These are phyloP conservation scores for Aegotheles bennettii DNA, from an alignment of 2,113 vertebrate species.

Conservation along the genomic window DNA sequence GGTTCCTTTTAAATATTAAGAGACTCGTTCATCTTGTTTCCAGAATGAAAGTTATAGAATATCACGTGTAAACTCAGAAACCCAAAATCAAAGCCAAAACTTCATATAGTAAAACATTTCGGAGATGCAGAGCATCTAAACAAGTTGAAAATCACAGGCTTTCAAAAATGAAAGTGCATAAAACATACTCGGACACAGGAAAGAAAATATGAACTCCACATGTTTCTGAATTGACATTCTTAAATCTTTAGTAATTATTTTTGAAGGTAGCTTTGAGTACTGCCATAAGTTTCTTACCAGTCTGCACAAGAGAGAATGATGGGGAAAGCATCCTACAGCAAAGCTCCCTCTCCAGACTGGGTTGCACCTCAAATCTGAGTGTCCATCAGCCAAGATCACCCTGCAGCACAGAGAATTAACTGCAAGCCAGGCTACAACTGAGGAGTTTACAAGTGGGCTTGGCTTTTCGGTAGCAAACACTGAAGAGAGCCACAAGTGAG, in stretches of 20 bases:
- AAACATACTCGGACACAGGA: background rate
- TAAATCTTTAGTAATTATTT: background rate
- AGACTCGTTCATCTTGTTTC: background rate
- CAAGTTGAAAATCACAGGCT: background rate
- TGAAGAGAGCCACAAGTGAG: background rate
- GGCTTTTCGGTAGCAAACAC: background rate
- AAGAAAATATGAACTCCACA: background rate
- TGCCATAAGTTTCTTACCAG: background rate
- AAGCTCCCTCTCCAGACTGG: background rate
- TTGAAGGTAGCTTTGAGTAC: background rate
- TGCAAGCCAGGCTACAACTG: background rate
- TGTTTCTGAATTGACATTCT: background rate
- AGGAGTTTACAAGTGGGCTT: background rate
- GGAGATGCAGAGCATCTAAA: background rate
- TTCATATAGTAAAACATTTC: background rate
- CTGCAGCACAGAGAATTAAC: background rate
- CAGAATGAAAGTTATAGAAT: background rate
- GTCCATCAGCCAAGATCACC: background rate
- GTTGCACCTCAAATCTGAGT: background rate
- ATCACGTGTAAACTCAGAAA: background rate
- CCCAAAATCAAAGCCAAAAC: background rate
- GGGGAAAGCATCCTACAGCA: background rate
- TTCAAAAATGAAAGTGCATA: background rate
- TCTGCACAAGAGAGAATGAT: background rate
- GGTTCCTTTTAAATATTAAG: background rate